phyloP scores from a whole-genome alignment of 2,888 invertebrate genomes.

The Serripes groenlandicus region DNA sequence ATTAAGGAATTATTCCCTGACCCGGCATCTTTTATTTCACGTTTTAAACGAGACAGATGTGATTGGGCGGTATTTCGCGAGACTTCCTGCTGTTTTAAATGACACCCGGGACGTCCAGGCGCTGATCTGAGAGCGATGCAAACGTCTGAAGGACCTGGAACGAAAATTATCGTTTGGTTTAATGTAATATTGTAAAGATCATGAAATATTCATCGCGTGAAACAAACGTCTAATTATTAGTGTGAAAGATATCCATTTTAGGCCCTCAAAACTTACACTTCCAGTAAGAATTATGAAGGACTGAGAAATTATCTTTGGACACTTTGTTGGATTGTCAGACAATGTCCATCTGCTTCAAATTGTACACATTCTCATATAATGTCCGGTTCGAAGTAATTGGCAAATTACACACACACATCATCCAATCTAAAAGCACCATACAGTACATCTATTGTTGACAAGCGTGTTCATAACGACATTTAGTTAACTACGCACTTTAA shows the following conservation, averaged over 20 bases:
- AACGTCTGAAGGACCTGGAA: conserved; percentile 17
- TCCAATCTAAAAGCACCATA: no score
- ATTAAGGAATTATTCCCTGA: conserved; percentile 63
- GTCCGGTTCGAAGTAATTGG: no score
- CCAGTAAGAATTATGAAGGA: no score
- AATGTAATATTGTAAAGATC: conserved; percentile 60
- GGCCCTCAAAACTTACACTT: no score
- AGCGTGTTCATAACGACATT: no score
- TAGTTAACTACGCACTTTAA: no score
- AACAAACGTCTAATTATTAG: conserved; percentile 3
- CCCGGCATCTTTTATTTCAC: conserved; percentile 67
- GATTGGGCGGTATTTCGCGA: conserved; percentile 67
- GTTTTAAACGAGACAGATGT: conserved; percentile 71
- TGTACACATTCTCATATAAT: no score
- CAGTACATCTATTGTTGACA: no score
- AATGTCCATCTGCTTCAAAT: no score
- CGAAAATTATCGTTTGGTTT: conserved; percentile 39
- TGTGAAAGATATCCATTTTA: not conserved
- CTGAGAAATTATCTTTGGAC: no score
- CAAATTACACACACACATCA: no score
- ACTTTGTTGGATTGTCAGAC: no score
- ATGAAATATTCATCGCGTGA: conserved; percentile 67
- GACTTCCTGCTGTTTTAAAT: conserved; percentile 70
- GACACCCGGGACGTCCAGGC: conserved; percentile 55
- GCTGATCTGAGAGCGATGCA: conserved; percentile 24